Evolutionary conservation across 2,113 vertebrate species (phyloP).

Genomic region (Cyanistes caeruleus): DNA sequence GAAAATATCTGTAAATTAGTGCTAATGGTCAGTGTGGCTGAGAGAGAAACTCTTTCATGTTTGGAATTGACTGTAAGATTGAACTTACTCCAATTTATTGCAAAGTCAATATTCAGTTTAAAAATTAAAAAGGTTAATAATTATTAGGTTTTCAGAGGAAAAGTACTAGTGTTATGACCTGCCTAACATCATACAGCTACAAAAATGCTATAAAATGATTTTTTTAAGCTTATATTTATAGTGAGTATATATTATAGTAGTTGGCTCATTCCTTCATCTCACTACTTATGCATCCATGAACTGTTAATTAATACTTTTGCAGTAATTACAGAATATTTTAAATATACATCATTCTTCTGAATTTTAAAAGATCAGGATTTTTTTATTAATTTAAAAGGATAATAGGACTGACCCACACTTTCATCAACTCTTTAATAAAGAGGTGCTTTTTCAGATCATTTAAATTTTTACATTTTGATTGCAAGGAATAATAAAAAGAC

Average conservation of each 20-base stretch:
- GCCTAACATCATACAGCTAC: conserved; percentile 69
- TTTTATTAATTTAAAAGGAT: conserved; percentile 77
- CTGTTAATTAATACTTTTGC: conserved; percentile 81
- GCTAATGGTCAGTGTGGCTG: conserved; percentile 75
- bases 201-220: conserved; percentile 74
- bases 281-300: conserved; percentile 67
- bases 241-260: neutral
- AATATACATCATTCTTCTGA: conserved; percentile 75
- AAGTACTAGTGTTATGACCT: conserved; percentile 78
- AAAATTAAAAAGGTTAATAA: conserved; percentile 82
- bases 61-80: conserved; percentile 71
- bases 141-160: conserved; percentile 79
- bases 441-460: conserved; percentile 47
- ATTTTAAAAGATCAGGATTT: conserved; percentile 74
- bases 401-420: conserved; percentile 73
- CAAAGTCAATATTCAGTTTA: conserved; percentile 80
- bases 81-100: conserved; percentile 77
- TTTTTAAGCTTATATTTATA: conserved; percentile 78
- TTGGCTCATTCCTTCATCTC: conserved; percentile 71
- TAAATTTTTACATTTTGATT: conserved; percentile 65
- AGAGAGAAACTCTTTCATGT: conserved; percentile 67
- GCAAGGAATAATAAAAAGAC: conserved; percentile 7
- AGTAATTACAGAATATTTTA: conserved; percentile 81
- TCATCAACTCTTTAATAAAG: conserved; percentile 71
- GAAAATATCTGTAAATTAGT: conserved; percentile 70